These are phyloP conservation scores for Vanessa atalanta DNA, from an alignment of 1,140 invertebrate species.

Conservation along the genomic window DNA sequence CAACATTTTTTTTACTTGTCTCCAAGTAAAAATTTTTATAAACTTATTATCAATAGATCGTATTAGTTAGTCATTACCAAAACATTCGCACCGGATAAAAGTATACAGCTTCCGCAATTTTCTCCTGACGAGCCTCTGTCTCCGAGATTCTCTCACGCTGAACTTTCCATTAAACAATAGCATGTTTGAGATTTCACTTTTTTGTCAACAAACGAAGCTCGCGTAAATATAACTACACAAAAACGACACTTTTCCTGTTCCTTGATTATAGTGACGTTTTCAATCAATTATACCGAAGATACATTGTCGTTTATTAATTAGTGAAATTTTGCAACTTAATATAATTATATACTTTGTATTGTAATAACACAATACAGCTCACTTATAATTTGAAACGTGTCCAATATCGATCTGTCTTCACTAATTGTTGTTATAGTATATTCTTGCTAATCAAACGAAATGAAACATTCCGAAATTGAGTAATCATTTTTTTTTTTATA, in stretches of 20 bases:
- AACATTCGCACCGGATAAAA: slow-evolving; percentile 25
- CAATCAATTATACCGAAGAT: background rate
- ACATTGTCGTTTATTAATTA: background rate
- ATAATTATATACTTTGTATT: background rate
- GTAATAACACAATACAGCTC: background rate
- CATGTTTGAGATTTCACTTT: slow-evolving; percentile 73
- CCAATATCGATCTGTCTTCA: background rate
- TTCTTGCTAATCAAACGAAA: too few relatives aligned
- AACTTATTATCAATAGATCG: background rate
- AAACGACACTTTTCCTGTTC: slow-evolving; percentile 55
- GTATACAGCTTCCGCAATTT: slow-evolving; percentile 56
- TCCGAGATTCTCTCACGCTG: slow-evolving; percentile 58
- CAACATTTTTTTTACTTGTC: too few relatives aligned
- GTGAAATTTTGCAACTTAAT: background rate
- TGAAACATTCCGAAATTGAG: background rate
- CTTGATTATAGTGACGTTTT: slow-evolving; percentile 40
- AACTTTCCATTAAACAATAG: slow-evolving; percentile 74
- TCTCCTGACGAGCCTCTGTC: slow-evolving; percentile 45
- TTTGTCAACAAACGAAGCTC: slow-evolving; percentile 64
- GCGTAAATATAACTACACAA: slow-evolving; percentile 55
- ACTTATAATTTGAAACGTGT: background rate
- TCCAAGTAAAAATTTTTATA: background rate
- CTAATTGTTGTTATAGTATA: background rate
- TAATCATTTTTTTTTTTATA: too few relatives aligned
- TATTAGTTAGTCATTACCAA: background rate